Evolutionary conservation across 2,888 invertebrate species (phyloP).

Genomic region (Eupithecia abbreviata): DNA sequence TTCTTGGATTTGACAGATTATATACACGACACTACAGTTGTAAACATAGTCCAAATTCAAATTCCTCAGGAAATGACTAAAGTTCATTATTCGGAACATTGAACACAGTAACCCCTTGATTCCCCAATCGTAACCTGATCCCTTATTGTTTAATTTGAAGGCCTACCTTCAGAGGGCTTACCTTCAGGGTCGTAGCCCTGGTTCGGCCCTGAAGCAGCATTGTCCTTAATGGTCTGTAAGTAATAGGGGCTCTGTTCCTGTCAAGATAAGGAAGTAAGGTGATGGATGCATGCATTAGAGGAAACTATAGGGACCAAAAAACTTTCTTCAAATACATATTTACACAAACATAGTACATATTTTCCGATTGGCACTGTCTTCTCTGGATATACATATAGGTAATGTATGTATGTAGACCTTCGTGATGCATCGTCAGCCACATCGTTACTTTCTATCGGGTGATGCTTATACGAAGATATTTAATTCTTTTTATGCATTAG

Average conservation of each 20-base stretch:
- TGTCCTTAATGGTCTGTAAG: conserved; percentile 5
- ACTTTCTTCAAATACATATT: not conserved
- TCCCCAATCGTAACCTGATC: not conserved
- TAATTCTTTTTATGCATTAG: too few relatives aligned
- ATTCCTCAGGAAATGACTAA: not conserved
- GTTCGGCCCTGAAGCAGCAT: conserved; percentile 3
- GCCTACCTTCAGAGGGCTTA: conserved; percentile 12
- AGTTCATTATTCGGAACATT: not conserved
- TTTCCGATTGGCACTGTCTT: not conserved
- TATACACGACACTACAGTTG: too few relatives aligned
- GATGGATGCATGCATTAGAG: not conserved
- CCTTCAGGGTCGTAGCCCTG: conserved; percentile 14
- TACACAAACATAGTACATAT: not conserved
- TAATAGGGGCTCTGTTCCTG: conserved; percentile 1
- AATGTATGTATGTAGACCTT: too few relatives aligned
- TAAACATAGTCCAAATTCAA: too few relatives aligned
- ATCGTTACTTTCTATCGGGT: too few relatives aligned
- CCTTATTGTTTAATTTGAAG: conserved; percentile 5
- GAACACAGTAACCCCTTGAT: not conserved
- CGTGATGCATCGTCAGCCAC: too few relatives aligned
- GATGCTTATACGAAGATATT: too few relatives aligned
- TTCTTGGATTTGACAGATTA: too few relatives aligned
- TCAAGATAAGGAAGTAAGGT: not conserved
- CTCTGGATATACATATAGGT: too few relatives aligned
- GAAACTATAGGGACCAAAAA: not conserved